Base-by-base conservation (phyloP, 2,888 invertebrate species). In the Atrina japonica region DNA sequence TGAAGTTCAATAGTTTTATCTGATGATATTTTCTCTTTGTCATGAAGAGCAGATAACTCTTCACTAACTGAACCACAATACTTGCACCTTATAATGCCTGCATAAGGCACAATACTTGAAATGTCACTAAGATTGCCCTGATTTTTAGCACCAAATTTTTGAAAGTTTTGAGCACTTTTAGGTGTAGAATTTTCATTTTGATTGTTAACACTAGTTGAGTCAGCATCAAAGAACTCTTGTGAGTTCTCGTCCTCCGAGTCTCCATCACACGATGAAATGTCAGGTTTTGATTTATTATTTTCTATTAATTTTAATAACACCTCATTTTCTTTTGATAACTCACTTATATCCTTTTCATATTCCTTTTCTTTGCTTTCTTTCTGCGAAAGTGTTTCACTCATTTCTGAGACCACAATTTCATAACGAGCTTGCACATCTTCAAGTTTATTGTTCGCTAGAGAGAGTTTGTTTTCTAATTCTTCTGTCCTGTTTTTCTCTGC, bases 391-490 rank as follows among this genome's bases (percentile, higher is more conserved):
- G 56, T 56, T 18, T 56, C 56, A 2, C 35, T 56, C n/a, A 56
- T 35, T 56, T 56, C 35, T 9, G 41, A 56, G 18, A 56, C 21
- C 35, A 40, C 23, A n/a, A 40, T 23, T 40, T 56, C 56, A 56
- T 56, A 40, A 21, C 35, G 40, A 35, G 5, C 21, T 35, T 56
- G 27, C 56, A 56, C 40, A 35, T 75, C 49, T 11, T 43, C 30
- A 23, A 58, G 11, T 70, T 66, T 55, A 3, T 49, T 25, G 21
- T 43, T 53, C 5, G 30, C n/a, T 23, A 75, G 66, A 7, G 69
- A 50, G 27, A 78, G 56, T 69, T 75, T 74, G 9, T 47, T 35
- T 56, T 79, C 75, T 23, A 81, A 56, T 55, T 77, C 79, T 41
- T 79, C 73, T 3, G 58, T 25, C 47, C 41, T 23, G 7, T 52